These are phyloP conservation scores for Chelon auratus DNA, from an alignment of 2,797 vertebrate species.

Conservation along the genomic window DNA sequence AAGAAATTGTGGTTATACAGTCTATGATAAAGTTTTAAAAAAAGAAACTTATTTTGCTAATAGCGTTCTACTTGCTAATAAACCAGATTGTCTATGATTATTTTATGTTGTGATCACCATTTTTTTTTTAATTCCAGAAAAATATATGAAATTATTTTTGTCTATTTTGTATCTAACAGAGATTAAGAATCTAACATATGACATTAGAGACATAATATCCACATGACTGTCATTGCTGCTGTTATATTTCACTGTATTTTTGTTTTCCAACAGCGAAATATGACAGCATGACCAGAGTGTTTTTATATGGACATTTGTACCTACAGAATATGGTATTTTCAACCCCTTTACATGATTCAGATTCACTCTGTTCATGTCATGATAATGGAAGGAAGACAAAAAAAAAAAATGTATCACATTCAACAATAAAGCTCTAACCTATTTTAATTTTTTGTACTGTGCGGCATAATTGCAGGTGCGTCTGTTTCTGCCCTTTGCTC, in stretches of 20 bases:
- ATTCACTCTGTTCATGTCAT: conserved; percentile 56
- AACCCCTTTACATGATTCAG: conserved; percentile 65
- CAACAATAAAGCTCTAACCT: conserved; percentile 68
- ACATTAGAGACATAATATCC: conserved; percentile 70
- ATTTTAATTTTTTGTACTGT: conserved; percentile 50
- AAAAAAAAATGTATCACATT: conserved; percentile 58
- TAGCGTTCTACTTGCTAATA: conserved; percentile 62
- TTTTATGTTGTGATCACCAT: conserved; percentile 74
- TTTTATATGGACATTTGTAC: conserved; percentile 78
- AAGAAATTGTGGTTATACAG: conserved; percentile 60
- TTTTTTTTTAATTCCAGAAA: conserved; percentile 69
- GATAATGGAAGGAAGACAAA: conserved; percentile 60
- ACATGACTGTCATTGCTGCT: conserved; percentile 70
- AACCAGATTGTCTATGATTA: conserved; percentile 69
- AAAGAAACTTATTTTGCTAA: conserved; percentile 82
- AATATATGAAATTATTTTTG: conserved; percentile 82
- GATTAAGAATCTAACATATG: conserved; percentile 72
- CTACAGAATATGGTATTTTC: conserved; percentile 73
- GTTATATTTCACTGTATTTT: too few relatives aligned
- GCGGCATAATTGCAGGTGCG: conserved; percentile 38
- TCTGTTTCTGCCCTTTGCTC: background rate
- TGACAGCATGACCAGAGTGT: conserved; percentile 55
- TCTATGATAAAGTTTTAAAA: conserved; percentile 55
- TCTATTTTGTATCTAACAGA: conserved; percentile 83
- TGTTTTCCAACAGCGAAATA: conserved; percentile 50